Percentiles rank a stretch among this genome's conserved stretches.
phyloP scores from a whole-genome alignment of 2,797 vertebrate genomes.

The Bradypodion pumilum region DNA sequence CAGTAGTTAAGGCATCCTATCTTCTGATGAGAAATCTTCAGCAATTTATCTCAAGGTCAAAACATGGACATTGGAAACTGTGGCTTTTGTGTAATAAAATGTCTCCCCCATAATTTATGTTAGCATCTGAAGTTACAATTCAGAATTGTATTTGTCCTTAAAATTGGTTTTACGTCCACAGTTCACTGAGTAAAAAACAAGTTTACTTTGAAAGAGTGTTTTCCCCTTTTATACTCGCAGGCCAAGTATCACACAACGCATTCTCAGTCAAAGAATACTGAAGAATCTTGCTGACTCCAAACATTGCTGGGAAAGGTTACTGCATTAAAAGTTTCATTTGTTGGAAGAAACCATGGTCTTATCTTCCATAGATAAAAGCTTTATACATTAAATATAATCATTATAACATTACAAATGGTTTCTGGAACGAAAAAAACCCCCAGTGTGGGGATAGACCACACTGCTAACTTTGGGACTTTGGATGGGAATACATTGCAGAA shows the following conservation, averaged over 20 bases:
- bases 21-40: neutral
- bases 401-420: no score
- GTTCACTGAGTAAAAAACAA: neutral
- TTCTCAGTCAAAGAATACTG: neutral
- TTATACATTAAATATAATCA: no score
- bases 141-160: constrained; percentile 11
- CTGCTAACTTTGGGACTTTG: no score
- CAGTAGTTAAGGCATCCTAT: neutral
- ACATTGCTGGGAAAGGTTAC: neutral
- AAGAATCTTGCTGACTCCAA: neutral
- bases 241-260: neutral
- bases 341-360: neutral
- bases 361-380: neutral
- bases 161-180: neutral
- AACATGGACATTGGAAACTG: neutral
- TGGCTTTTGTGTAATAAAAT: neutral
- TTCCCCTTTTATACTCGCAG: neutral
- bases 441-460: no score
- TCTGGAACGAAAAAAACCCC: no score
- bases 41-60: constrained; percentile 25
- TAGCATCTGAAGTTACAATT: neutral
- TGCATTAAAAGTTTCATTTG: neutral
- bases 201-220: constrained; percentile 4
- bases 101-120: neutral
- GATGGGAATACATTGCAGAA: no score